A percentile compares a stretch with the other conserved stretches of the same genome.
These are phyloP conservation scores for Alexandromys fortis DNA, from an alignment of 2,113 vertebrate species.

Conservation along the genomic window DNA sequence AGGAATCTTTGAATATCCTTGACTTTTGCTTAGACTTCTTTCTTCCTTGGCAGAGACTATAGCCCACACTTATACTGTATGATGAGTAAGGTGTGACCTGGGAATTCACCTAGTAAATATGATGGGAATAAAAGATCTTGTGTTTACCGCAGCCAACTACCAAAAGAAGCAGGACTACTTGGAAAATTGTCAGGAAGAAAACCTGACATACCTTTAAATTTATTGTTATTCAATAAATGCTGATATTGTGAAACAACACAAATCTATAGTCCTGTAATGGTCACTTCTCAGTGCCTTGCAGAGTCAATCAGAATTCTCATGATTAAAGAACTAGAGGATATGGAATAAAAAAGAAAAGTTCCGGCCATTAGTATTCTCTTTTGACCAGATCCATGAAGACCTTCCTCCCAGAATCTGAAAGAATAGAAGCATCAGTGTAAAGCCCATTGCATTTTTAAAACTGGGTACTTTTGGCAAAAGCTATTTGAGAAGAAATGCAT, in stretches of 20 bases:
- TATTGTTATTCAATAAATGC: neutral
- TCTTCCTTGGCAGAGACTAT: neutral
- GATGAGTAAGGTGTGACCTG: neutral
- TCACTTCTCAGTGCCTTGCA: no score
- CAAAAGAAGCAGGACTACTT: neutral
- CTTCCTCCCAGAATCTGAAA: neutral
- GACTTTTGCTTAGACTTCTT: neutral
- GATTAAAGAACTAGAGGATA: no score
- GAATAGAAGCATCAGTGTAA: neutral
- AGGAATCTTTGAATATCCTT: neutral
- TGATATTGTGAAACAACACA: neutral
- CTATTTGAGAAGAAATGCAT: neutral
- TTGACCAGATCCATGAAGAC: rapidly evolving
- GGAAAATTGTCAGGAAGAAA: neutral
- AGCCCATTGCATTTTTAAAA: neutral
- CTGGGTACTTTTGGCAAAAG: neutral
- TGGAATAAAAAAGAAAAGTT: no score
- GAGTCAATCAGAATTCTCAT: neutral
- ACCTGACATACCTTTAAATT: neutral
- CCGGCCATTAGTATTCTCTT: neutral
- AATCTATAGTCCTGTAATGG: neutral
- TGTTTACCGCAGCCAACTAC: no score
- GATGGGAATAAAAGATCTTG: rapidly evolving
- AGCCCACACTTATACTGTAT: neutral
- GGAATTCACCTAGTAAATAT: neutral